These are phyloP conservation scores for Diorhabda sublineata DNA, from an alignment of 1,140 invertebrate genomes.

Conservation along the genomic window DNA sequence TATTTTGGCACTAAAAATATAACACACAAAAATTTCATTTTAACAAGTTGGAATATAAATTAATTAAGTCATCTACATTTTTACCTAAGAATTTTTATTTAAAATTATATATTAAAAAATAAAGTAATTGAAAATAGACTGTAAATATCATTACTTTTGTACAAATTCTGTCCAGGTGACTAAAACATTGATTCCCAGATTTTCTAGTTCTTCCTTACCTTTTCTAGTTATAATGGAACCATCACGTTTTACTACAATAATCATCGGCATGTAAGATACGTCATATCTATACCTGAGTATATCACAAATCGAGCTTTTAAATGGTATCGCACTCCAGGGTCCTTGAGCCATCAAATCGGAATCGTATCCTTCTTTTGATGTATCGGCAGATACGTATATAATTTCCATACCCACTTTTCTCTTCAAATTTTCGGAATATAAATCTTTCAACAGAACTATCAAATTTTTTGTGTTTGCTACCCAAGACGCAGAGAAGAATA, in stretches of 20 bases:
- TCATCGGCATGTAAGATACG: slow-evolving; percentile 22
- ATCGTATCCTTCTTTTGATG: slow-evolving; percentile 17
- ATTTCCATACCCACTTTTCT: slow-evolving; percentile 26
- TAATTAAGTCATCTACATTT: no score
- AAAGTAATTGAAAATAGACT: no score
- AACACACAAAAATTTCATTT: no score
- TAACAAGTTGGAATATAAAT: no score
- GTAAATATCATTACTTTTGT: slow-evolving; percentile 16
- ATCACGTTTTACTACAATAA: slow-evolving; percentile 25
- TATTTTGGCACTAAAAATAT: no score
- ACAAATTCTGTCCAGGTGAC: slow-evolving; percentile 30
- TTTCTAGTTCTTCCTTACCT: slow-evolving; percentile 25
- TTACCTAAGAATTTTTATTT: no score
- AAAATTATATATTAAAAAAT: no score
- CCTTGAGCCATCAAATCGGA: slow-evolving; percentile 23
- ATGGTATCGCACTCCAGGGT: slow-evolving; percentile 27
- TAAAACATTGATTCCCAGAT: slow-evolving; percentile 22
- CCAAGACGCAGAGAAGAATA: slow-evolving; percentile 26
- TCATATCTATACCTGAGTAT: slow-evolving; percentile 24
- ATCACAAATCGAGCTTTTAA: slow-evolving; percentile 13
- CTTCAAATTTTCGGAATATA: slow-evolving; percentile 28
- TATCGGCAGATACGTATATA: slow-evolving; percentile 27
- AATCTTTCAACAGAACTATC: slow-evolving; percentile 17
- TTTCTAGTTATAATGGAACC: slow-evolving; percentile 26
- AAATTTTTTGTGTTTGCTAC: slow-evolving; percentile 19